phyloP scores from a whole-genome alignment of 2,113 vertebrate species.

The Fulmarus glacialis region DNA sequence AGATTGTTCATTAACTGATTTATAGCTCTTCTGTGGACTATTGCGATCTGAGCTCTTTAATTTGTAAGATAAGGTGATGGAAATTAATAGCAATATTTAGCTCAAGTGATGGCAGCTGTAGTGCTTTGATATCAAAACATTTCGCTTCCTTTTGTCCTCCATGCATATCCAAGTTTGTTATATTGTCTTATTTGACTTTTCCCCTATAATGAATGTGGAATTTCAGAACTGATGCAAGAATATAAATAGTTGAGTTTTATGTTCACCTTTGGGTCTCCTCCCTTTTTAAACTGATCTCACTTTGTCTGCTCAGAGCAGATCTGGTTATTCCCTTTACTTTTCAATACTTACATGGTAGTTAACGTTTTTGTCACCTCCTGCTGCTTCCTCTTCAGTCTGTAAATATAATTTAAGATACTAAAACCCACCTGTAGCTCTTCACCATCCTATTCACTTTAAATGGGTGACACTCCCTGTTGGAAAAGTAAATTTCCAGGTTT shows the following conservation, averaged over 20 bases:
- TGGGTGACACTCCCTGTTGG: not conserved
- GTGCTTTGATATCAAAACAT: not conserved
- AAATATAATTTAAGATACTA: not conserved
- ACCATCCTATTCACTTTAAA: not conserved
- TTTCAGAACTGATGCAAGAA: not conserved
- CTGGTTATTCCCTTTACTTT: not conserved
- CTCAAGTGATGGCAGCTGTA: not conserved
- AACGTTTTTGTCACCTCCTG: not conserved
- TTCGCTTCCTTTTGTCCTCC: not conserved
- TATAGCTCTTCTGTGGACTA: not conserved
- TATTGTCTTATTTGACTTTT: not conserved
- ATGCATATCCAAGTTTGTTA: rapidly evolving
- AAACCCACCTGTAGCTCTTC: not conserved
- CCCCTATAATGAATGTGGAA: not conserved
- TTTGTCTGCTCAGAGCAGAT: not conserved
- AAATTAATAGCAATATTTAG: not conserved
- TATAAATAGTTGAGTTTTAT: not conserved
- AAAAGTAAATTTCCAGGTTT: not conserved
- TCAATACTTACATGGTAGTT: not conserved
- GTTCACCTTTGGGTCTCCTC: not conserved
- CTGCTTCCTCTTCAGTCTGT: not conserved
- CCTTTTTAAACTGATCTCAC: not conserved
- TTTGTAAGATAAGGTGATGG: not conserved
- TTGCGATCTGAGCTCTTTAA: not conserved
- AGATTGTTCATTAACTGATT: not conserved